These are phyloP conservation scores for Chelonia mydas DNA, from an alignment of 2,797 vertebrate species.

Conservation along the genomic window DNA sequence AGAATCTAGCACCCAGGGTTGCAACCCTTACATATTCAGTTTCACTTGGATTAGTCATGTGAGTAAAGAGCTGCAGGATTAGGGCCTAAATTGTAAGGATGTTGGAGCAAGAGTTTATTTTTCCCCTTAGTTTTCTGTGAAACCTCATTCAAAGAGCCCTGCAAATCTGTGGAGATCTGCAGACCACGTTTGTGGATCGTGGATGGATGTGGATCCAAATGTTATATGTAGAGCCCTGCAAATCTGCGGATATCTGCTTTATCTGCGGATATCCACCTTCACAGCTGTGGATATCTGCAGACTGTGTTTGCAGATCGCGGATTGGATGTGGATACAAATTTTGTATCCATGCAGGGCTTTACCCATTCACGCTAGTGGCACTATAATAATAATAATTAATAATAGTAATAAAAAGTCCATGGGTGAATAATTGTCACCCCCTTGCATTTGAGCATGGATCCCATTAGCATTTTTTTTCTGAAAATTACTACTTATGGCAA, in stretches of 20 bases:
- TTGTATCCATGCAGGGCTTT: too few relatives aligned
- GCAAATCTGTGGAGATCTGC: too few relatives aligned
- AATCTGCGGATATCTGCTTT: too few relatives aligned
- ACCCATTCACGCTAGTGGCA: background rate
- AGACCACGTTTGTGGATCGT: too few relatives aligned
- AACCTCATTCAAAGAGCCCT: background rate
- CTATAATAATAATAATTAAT: background rate
- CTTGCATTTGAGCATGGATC: background rate
- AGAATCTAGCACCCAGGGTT: fast-evolving
- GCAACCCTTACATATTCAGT: fast-evolving
- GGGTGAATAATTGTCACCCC: background rate
- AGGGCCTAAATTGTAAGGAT: background rate
- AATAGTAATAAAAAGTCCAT: background rate
- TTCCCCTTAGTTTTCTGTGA: background rate
- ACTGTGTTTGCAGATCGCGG: too few relatives aligned
- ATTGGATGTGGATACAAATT: too few relatives aligned
- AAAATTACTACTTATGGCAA: background rate
- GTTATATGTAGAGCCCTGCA: too few relatives aligned
- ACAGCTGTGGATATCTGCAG: too few relatives aligned
- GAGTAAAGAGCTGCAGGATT: background rate
- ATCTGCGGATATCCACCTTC: too few relatives aligned
- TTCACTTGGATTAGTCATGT: background rate
- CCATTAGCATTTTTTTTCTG: background rate
- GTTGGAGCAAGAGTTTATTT: background rate
- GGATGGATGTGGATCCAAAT: too few relatives aligned